These are phyloP conservation scores for Lophius americanus DNA, from an alignment of 2,797 vertebrate species.

Conservation along the genomic window DNA sequence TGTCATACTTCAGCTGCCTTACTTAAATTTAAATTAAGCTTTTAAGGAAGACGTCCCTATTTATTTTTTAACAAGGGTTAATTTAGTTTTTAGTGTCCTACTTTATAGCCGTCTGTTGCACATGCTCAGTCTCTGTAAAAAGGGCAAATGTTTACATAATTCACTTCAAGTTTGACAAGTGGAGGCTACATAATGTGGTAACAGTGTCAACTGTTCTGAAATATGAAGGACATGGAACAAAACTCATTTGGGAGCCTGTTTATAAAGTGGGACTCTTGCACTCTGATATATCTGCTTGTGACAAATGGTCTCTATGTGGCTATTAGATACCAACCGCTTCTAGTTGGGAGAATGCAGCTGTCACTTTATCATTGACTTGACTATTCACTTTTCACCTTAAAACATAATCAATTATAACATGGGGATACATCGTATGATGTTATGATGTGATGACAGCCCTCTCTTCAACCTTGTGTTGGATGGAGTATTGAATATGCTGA, in stretches of 20 bases:
- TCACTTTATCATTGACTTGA: constrained; percentile 3
- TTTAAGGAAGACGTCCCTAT: no score
- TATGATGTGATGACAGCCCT: neutral
- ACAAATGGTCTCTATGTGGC: neutral
- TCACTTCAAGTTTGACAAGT: constrained; percentile 18
- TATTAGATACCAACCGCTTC: neutral
- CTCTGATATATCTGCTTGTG: neutral
- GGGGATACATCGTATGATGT: neutral
- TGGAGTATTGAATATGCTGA: neutral
- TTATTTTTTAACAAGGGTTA: no score
- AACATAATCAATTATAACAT: neutral
- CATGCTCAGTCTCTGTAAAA: no score
- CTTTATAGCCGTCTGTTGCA: no score
- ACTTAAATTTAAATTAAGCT: no score
- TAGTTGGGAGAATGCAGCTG: neutral
- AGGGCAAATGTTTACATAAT: no score
- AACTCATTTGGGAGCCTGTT: constrained; percentile 1
- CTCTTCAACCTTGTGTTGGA: neutral
- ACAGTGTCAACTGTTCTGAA: constrained; percentile 13
- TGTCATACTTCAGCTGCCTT: neutral
- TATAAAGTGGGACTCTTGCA: neutral
- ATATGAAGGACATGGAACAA: constrained; percentile 6
- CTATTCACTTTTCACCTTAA: neutral
- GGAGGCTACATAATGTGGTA: constrained; percentile 8
- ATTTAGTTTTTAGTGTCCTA: no score